These are phyloP conservation scores for Colinus virginianus DNA, from an alignment of 2,113 vertebrate genomes.

Conservation along the genomic window DNA sequence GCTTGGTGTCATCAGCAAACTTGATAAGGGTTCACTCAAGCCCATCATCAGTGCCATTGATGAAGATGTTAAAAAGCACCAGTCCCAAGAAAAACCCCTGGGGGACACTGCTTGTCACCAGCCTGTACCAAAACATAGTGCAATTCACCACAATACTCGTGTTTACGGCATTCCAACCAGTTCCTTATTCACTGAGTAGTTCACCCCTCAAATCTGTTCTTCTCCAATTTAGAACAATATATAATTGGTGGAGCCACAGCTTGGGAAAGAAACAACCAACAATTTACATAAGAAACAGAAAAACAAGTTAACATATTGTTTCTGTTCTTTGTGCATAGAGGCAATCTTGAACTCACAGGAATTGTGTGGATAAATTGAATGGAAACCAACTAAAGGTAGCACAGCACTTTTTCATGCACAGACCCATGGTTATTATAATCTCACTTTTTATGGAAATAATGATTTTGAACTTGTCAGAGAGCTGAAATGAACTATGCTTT, in stretches of 20 bases:
- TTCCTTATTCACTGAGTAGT: too few relatives aligned
- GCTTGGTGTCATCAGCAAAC: too few relatives aligned
- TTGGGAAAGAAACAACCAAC: neutral
- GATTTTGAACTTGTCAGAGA: neutral
- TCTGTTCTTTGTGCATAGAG: rapidly evolving
- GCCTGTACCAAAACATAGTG: too few relatives aligned
- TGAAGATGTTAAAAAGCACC: too few relatives aligned
- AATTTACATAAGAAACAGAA: neutral
- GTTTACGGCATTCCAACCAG: too few relatives aligned
- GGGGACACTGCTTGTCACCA: too few relatives aligned
- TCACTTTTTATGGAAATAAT: slow-evolving; percentile 11
- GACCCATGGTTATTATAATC: slow-evolving; percentile 5
- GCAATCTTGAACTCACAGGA: neutral
- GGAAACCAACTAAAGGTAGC: neutral
- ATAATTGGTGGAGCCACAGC: neutral
- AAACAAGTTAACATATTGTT: neutral
- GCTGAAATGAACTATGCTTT: neutral
- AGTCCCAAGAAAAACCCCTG: too few relatives aligned
- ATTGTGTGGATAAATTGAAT: neutral
- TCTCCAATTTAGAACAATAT: neutral
- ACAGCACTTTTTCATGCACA: neutral
- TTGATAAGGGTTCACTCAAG: too few relatives aligned
- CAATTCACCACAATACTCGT: too few relatives aligned
- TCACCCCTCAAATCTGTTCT: too few relatives aligned
- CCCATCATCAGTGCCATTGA: too few relatives aligned